phyloP scores from a whole-genome alignment of 1,140 invertebrate genomes.

The Drosophila pruinosa region DNA sequence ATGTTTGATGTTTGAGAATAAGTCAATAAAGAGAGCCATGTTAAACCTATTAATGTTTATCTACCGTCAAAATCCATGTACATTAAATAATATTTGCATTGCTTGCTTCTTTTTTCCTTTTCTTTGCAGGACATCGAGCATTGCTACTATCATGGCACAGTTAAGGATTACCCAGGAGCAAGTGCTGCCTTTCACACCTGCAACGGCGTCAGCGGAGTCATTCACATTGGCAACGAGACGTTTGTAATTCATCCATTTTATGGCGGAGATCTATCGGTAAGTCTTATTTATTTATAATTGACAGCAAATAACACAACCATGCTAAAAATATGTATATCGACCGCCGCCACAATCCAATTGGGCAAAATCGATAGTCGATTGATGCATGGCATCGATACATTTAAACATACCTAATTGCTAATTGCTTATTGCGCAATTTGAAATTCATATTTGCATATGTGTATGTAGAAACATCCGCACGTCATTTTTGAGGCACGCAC shows the following conservation, averaged over 20 bases:
- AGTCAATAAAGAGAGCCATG: not conserved
- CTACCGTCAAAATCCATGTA: too few species aligned
- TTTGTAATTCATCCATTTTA: conserved; percentile 98
- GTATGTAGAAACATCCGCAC: conserved; percentile 95
- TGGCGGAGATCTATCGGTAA: conserved; percentile 97
- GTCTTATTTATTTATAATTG: not conserved
- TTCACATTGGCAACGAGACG: conserved; percentile 98
- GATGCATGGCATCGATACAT: too few species aligned
- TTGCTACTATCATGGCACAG: conserved; percentile 97
- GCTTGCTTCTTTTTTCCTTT: not conserved
- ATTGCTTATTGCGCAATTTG: too few species aligned
- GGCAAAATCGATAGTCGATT: too few species aligned
- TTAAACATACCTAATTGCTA: too few species aligned
- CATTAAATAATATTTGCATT: too few species aligned
- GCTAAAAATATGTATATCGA: too few species aligned
- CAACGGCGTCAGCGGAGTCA: conserved; percentile 97
- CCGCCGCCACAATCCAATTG: too few species aligned
- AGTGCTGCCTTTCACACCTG: conserved; percentile 98
- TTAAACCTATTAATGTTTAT: not conserved
- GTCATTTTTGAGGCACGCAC: conserved; percentile 96
- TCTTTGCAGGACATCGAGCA: conserved; percentile 93
- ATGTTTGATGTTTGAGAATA: not conserved
- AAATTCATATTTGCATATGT: too few species aligned
- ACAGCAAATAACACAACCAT: too few species aligned
- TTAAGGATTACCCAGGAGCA: conserved; percentile 97